phyloP scores from a whole-genome alignment of 2,113 vertebrate species.

The Canis aureus region DNA sequence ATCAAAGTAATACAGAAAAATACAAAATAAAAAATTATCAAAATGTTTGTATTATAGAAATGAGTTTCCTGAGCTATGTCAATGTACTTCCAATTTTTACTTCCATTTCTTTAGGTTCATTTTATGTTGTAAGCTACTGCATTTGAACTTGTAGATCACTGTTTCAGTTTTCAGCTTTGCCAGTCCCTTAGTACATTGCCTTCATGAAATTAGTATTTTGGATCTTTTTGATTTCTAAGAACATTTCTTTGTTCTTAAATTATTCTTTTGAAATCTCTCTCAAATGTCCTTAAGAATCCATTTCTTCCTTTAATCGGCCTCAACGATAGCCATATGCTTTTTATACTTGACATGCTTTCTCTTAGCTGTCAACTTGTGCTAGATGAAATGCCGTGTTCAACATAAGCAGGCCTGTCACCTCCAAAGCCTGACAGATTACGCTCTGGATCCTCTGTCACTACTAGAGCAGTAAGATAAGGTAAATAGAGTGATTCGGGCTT shows the following conservation, averaged over 20 bases:
- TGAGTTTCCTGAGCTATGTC: neutral
- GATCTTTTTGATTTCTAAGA: neutral
- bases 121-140: neutral
- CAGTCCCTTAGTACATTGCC: neutral
- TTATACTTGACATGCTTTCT: neutral
- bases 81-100: neutral
- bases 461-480: neutral
- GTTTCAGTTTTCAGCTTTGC: neutral
- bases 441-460: neutral
- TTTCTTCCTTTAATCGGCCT: neutral
- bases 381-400: neutral
- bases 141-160: neutral
- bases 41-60: neutral
- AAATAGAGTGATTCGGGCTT: neutral
- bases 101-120: neutral
- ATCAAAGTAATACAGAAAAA: neutral
- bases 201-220: neutral
- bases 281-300: neutral
- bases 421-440: neutral
- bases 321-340: neutral
- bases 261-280: neutral
- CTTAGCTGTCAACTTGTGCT: neutral
- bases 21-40: neutral
- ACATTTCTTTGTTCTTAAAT: neutral
- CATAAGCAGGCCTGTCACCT: neutral